These are phyloP conservation scores for Hiodon alosoides DNA, from an alignment of 2,113 vertebrate genomes.

Conservation along the genomic window DNA sequence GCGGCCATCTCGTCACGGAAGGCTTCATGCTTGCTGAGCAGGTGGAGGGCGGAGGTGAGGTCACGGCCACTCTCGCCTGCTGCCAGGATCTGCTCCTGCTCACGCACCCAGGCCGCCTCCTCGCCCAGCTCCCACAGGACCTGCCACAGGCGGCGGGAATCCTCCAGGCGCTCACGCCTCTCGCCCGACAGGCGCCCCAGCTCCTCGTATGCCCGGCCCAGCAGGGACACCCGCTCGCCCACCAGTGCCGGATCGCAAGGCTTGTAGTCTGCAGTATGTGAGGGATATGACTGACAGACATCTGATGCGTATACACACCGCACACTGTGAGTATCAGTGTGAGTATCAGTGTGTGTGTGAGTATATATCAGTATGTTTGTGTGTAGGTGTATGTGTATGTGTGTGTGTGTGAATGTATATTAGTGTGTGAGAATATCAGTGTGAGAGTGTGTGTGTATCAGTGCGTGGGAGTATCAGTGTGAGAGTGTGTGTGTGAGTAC, in stretches of 20 bases:
- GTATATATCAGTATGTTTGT: too few species aligned
- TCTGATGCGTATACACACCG: neutral
- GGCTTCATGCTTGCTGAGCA: slow-evolving; percentile 83
- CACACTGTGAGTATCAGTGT: neutral
- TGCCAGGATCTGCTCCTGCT: slow-evolving; percentile 81
- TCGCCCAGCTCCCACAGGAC: slow-evolving; percentile 89
- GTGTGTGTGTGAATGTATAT: too few species aligned
- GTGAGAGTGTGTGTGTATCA: too few species aligned
- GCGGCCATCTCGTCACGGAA: slow-evolving; percentile 84
- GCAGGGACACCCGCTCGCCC: slow-evolving; percentile 64
- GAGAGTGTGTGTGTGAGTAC: too few species aligned
- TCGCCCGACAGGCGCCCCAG: slow-evolving; percentile 66
- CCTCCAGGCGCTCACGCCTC: slow-evolving; percentile 71
- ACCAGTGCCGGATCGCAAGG: slow-evolving; percentile 82
- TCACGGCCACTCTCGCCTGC: slow-evolving; percentile 77
- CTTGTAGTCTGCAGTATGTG: slow-evolving; percentile 65
- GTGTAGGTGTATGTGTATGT: too few species aligned
- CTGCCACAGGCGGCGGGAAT: slow-evolving; percentile 80
- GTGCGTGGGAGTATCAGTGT: neutral
- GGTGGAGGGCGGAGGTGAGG: slow-evolving; percentile 73
- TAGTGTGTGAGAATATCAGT: too few species aligned
- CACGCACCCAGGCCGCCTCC: slow-evolving; percentile 83
- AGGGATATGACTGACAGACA: neutral
- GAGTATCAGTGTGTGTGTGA: neutral
- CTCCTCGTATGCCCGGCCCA: slow-evolving; percentile 73